Evolutionary conservation across 2,113 vertebrate species (phyloP), one percentile per base, ranked within the genome.

Genomic region (Pimephales promelas): DNA sequence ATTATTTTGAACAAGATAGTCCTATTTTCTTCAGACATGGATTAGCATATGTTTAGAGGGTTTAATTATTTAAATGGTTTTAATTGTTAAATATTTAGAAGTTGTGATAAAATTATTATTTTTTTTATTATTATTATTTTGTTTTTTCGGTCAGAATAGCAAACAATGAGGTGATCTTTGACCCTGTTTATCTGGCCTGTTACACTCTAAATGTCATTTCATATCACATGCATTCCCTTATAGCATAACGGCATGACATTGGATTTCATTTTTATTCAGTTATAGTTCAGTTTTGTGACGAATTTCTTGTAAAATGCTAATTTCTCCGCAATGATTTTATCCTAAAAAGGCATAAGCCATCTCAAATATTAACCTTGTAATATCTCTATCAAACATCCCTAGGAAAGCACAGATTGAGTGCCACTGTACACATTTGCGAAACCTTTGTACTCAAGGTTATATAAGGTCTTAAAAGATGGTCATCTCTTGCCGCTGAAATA

Each of bases 1-100:
- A 88, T 92, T 90, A 90, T 31, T 85, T 90, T 87, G 83, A 91
- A 92, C 88, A 85, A 88, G 86, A 90, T 86, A 88, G 91, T 85
- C 86, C 10, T 83, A 88, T 85, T 85, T 88, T 85, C 85, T 83
- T 83, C 87, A 22, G 81, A 81, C 83, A 76, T 75, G 77, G 87
- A 91, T 93, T 91, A 92, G 81, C 81, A 88, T 90, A 86, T 86
- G 84, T 82, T 88, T 86, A 89, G 14, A 9, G 47, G 9, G 0
- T 31, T 90, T 87, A 80, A 85, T 83, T 88, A 86, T 66, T 59
- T 52, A n/a, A 18, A 64, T 78, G 70, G 61, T 43, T 14, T 87
- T 91, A 85, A 88, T 89, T 90, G 90, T 68, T 11, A 22, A 68
- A 68, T 68, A 40, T 40, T 68, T 40, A 22, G 34, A 68, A 10